Conservation (phyloP, 2,113 vertebrate genomes). For the Trinectes maculatus region DNA sequence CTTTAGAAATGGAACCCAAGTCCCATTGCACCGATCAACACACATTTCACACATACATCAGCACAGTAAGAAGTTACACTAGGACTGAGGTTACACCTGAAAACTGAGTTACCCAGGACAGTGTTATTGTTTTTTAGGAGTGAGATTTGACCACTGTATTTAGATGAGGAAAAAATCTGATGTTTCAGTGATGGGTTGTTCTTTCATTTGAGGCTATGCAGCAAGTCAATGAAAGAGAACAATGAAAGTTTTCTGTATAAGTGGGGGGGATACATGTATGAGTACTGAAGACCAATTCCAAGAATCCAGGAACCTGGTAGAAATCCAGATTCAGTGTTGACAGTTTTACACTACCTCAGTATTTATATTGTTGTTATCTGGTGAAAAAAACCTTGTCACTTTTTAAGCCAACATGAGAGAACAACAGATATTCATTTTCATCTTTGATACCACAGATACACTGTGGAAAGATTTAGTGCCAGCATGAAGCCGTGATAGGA, state of each 20-base stretch:
- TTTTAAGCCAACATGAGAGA: background rate
- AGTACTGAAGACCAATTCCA: too few species aligned
- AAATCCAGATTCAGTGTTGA: slow-evolving; percentile 6
- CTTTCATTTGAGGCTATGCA: slow-evolving; percentile 30
- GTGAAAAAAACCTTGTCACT: slow-evolving; percentile 3
- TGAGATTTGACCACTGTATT: slow-evolving; percentile 15
- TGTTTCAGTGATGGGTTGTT: slow-evolving; percentile 26
- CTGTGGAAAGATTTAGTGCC: background rate
- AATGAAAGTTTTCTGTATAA: too few species aligned
- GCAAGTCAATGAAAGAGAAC: slow-evolving; percentile 16
- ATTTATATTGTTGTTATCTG: background rate
- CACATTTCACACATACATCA: background rate
- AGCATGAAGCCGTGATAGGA: slow-evolving; percentile 15
- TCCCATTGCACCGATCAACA: background rate
- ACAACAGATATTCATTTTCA: slow-evolving; percentile 3
- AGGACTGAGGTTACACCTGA: background rate
- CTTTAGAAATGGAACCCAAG: too few species aligned
- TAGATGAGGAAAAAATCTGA: background rate
- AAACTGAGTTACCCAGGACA: background rate
- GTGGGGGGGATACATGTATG: too few species aligned
- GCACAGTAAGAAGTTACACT: background rate
- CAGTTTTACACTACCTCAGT: too few species aligned
- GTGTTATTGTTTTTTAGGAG: background rate
- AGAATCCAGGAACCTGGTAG: slow-evolving; percentile 16
- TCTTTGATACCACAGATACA: background rate